Percentiles rank a stretch among this genome's conserved stretches.
phyloP scores from a whole-genome alignment of 1,140 invertebrate species.

The Hylaeus anthracinus region DNA sequence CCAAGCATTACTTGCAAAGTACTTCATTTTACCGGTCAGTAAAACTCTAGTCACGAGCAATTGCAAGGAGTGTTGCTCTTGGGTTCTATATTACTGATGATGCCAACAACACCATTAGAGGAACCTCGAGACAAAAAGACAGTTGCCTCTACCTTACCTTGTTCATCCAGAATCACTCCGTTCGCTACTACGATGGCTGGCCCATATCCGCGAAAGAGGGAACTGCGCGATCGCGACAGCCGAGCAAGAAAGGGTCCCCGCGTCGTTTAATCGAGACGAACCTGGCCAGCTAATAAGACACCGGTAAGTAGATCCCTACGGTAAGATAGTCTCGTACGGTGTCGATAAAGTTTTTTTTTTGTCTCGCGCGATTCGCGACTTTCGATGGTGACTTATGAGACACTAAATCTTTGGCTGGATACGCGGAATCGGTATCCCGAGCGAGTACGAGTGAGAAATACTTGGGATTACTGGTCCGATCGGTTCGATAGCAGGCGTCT shows the following conservation, averaged over 20 bases:
- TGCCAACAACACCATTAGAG: too few relatives aligned
- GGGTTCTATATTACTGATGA: too few relatives aligned
- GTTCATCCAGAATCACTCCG: too few relatives aligned
- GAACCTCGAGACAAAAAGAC: too few relatives aligned
- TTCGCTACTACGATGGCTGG: too few relatives aligned
- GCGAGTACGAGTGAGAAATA: slow-evolving; percentile 61
- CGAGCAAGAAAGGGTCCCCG: not conserved
- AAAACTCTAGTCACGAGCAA: too few relatives aligned
- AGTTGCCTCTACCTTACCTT: too few relatives aligned
- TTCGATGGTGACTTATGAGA: slow-evolving; percentile 47
- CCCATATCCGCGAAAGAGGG: too few relatives aligned
- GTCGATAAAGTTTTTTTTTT: slow-evolving; percentile 33
- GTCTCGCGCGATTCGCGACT: not conserved
- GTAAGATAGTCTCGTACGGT: slow-evolving; percentile 38
- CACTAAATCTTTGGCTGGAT: slow-evolving; percentile 48
- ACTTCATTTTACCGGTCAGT: too few relatives aligned
- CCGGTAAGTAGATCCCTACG: not conserved
- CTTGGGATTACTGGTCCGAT: slow-evolving; percentile 60
- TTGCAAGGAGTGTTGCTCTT: too few relatives aligned
- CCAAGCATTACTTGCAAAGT: too few relatives aligned
- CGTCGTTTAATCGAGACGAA: not conserved
- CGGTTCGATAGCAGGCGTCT: slow-evolving; percentile 57
- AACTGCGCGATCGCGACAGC: too few relatives aligned
- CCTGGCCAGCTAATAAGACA: slow-evolving; percentile 33
- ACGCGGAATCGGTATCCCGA: slow-evolving; percentile 45